A percentile compares a stretch with the other conserved stretches of the same genome.
These are phyloP conservation scores for Sus scrofa DNA, from an alignment of 2,113 vertebrate genomes.

Conservation along the genomic window DNA sequence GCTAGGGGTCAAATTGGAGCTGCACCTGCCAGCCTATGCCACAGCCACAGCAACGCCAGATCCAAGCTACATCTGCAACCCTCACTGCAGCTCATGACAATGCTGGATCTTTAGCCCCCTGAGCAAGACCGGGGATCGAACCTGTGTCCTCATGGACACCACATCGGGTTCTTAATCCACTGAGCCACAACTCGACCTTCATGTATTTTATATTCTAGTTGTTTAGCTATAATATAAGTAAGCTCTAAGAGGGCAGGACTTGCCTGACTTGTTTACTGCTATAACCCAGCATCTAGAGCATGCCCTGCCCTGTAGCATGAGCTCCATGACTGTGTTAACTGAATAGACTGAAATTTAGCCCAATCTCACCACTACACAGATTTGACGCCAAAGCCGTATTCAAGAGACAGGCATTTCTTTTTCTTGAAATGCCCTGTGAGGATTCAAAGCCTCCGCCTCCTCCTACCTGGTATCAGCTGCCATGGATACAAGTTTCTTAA, in stretches of 20 bases:
- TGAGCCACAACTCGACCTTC: no score
- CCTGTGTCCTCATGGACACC: no score
- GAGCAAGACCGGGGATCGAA: no score
- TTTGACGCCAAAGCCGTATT: background rate
- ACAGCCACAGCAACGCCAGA: no score
- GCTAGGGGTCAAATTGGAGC: no score
- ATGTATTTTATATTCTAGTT: background rate
- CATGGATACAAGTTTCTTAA: constrained; percentile 73
- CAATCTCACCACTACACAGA: background rate
- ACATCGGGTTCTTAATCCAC: no score
- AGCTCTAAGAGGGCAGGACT: background rate
- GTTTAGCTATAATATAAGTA: background rate
- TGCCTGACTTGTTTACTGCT: background rate
- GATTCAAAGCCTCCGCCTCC: background rate
- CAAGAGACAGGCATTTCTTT: background rate
- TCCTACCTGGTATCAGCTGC: constrained; percentile 66
- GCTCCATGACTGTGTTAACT: background rate
- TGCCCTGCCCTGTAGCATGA: background rate
- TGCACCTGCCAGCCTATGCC: no score
- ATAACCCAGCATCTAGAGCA: background rate
- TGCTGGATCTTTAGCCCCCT: no score
- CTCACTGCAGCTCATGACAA: no score
- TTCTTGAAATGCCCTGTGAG: background rate
- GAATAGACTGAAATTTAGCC: background rate
- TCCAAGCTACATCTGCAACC: no score